phyloP scores from a whole-genome alignment of 2,113 vertebrate genomes.

The Mesembrinibis cayennensis region DNA sequence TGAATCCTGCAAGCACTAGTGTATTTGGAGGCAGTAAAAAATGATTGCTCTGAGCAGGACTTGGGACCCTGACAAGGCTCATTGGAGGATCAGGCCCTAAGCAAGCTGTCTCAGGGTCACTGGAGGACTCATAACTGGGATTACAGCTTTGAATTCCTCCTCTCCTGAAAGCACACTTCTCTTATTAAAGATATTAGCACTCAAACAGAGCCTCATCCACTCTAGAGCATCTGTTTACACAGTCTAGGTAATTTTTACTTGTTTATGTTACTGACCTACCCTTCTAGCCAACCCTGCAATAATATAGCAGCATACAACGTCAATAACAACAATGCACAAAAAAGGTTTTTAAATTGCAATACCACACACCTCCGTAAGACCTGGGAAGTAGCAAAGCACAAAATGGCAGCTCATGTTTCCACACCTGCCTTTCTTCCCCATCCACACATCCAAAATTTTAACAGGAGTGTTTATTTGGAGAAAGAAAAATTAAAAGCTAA shows the following conservation, averaged over 20 bases:
- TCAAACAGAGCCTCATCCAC: neutral
- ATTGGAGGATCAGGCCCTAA: neutral
- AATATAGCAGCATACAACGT: neutral
- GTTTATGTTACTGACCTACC: neutral
- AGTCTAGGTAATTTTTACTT: neutral
- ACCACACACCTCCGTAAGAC: neutral
- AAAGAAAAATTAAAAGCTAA: conserved; percentile 36
- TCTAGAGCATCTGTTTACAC: neutral
- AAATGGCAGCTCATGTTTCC: neutral
- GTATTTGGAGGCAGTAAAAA: neutral
- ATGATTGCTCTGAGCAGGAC: neutral
- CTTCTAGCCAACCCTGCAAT: neutral
- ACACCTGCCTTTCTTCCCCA: neutral
- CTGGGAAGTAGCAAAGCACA: neutral
- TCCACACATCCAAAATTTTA: neutral
- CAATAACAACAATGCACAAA: neutral
- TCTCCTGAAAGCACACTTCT: neutral
- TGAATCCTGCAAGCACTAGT: neutral
- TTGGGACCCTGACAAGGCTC: neutral
- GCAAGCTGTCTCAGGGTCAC: neutral
- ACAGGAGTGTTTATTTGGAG: neutral
- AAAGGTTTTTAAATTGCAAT: neutral
- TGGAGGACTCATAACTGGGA: neutral
- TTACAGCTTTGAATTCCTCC: neutral
- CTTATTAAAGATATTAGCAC: neutral